phyloP scores from a whole-genome alignment of 2,113 vertebrate genomes.

The Antechinus stuartii region DNA sequence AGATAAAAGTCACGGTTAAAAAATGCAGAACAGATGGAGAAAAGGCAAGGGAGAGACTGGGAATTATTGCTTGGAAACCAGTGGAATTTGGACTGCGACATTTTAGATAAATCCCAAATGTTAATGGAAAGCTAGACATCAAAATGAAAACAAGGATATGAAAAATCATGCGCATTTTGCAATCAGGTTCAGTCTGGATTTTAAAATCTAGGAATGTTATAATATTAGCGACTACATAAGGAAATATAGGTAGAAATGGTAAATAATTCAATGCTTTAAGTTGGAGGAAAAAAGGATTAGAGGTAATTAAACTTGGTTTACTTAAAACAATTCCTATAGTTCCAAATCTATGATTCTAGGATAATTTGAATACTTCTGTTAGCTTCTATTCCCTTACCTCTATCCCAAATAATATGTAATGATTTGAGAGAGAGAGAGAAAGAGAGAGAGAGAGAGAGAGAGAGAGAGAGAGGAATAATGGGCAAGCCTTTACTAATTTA shows the following conservation, averaged over 20 bases:
- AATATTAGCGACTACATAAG: slow-evolving; percentile 40
- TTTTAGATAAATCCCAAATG: slow-evolving; percentile 65
- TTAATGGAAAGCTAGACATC: slow-evolving; percentile 65
- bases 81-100: slow-evolving; percentile 60
- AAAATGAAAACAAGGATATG: slow-evolving; percentile 60
- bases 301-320: slow-evolving; percentile 23
- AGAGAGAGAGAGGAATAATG: too few relatives aligned
- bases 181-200: slow-evolving; percentile 57
- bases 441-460: background rate
- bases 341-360: background rate
- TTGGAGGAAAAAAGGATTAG: slow-evolving; percentile 49
- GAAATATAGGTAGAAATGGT: slow-evolving; percentile 50
- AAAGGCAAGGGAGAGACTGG: slow-evolving; percentile 30
- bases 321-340: slow-evolving; percentile 4
- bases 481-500: background rate
- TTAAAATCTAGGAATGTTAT: slow-evolving; percentile 46
- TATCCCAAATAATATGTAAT: background rate
- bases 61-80: slow-evolving; percentile 60
- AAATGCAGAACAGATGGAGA: slow-evolving; percentile 74
- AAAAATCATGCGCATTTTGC: slow-evolving; percentile 65
- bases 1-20: slow-evolving; percentile 71
- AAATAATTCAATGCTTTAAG: background rate
- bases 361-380: background rate
- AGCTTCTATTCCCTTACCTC: background rate
- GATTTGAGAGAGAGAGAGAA: background rate